phyloP scores from a whole-genome alignment of 2,888 invertebrate species.

The Rhimphoctona megacephalus region DNA sequence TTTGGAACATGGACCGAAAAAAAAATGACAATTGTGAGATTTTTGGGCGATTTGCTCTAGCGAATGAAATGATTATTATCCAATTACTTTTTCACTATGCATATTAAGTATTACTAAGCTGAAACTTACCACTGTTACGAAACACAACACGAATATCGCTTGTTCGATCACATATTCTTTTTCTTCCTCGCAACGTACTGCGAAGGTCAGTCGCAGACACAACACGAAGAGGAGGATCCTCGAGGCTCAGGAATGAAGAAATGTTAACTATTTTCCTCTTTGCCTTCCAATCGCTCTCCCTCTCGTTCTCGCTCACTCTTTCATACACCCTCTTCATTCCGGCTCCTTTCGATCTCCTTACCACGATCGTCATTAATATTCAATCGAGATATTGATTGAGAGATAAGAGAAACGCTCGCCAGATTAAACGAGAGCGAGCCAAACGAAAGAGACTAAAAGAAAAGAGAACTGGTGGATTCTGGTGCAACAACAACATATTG shows the following conservation, averaged over 20 bases:
- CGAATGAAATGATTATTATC: neutral
- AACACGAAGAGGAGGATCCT: constrained; percentile 39
- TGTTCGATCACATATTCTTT: neutral
- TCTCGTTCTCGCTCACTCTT: neutral
- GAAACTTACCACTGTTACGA: neutral
- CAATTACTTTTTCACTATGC: neutral
- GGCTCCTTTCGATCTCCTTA: constrained; percentile 35
- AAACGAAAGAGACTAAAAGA: constrained; percentile 5
- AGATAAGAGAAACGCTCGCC: constrained; percentile 44
- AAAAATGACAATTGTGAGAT: neutral
- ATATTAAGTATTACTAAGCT: neutral
- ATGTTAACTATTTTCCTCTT: constrained; percentile 25
- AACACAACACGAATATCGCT: constrained; percentile 16
- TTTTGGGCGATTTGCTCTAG: neutral
- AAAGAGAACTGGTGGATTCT: constrained; percentile 2
- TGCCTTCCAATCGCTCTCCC: neutral
- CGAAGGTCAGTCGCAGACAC: constrained; percentile 41
- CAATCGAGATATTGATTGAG: constrained; percentile 59
- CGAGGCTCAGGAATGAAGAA: constrained; percentile 15
- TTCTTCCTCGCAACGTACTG: neutral
- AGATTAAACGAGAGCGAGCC: constrained; percentile 45
- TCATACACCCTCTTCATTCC: constrained; percentile 19
- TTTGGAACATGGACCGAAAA: neutral
- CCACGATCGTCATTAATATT: constrained; percentile 57
- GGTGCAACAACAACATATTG: neutral